A percentile compares a stretch with the other conserved stretches of the same genome.
Conservation (phyloP, 1,140 invertebrate genomes). For the Aplysia californica region DNA sequence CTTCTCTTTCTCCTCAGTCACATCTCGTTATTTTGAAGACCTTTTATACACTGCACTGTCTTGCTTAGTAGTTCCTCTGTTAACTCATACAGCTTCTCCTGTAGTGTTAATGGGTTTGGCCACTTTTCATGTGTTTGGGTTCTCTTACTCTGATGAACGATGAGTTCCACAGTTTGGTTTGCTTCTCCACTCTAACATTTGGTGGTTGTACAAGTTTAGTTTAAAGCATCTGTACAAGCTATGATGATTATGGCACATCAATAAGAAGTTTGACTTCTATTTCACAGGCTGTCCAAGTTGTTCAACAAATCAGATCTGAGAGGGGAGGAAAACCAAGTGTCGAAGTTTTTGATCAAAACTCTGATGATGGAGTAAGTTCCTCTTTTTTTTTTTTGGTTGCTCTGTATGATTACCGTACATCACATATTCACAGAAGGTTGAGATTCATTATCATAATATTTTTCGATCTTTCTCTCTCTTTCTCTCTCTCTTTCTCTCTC, state of each 20-base stretch:
- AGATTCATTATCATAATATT: background rate
- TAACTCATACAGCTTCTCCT: background rate
- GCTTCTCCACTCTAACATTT: background rate
- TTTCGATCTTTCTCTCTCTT: background rate
- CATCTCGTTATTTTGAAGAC: no score
- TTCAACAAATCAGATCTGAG: conserved; percentile 34
- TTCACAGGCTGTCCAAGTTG: conserved; percentile 38
- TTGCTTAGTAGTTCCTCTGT: background rate
- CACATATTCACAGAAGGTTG: background rate
- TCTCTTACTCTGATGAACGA: background rate
- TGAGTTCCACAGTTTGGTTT: background rate
- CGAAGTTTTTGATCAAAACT: conserved; percentile 44
- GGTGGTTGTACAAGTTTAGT: background rate
- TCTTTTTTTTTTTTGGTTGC: background rate
- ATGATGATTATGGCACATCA: no score
- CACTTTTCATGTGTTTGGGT: no score
- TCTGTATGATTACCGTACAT: background rate
- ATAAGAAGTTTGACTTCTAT: no score
- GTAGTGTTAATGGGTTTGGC: no score
- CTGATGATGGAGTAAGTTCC: conserved; percentile 35
- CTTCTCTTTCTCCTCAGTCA: no score
- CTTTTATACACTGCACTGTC: background rate
- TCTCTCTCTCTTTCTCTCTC: background rate
- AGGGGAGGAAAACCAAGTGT: conserved; percentile 34
- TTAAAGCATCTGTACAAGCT: background rate